Base-by-base conservation (phyloP, 2,797 vertebrate genomes). In the Poeciliopsis turneri region DNA sequence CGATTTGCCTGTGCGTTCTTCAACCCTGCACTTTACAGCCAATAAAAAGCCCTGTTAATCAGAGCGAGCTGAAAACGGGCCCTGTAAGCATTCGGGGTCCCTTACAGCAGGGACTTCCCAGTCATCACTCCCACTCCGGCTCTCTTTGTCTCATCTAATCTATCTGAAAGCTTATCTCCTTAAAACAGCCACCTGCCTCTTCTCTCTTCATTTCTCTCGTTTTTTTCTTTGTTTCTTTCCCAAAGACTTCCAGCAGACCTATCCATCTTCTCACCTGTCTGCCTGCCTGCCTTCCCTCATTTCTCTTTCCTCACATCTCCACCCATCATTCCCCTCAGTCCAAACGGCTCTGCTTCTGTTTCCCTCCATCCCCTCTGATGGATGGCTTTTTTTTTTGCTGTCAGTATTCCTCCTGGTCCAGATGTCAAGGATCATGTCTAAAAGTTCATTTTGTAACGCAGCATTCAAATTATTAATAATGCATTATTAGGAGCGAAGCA, bases 41-140 rank as follows among this genome's bases (percentile, higher is more conserved):
- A 79, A 78, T 79, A 82, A 90, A 91, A 87, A 92, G 73, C 84
- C 77, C 82, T 86, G 82, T 93, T 91, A 90, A 94, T 94, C 93
- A 92, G 81, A 78, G 18, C 28, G 66, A 33, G 80, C 86, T 89
- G 82, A 91, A 53, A 91, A 86, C 78, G 86, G 88, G 89, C 87
- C 83, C 80, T 69, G 78, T 82, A 86, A 92, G 90, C 88, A 81
- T 87, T 88, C 79, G 80, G 20, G 13, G 74, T 41, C 78, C 81
- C 45, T 78, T 75, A 85, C 43, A 84, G 86, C 82, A 82, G 70
- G 28, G 80, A 76, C 83, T 82, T 82, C 39, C 55, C 61, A 64
- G 70, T 80, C 83, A 89, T 92, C 82, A 39, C 78, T 87, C 81
- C 74, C 72, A 61, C 57, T 75, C 78, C 72, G n/a, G 4, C 51